Conservation (phyloP, 2,888 invertebrate species). For the Morpho achilles region DNA sequence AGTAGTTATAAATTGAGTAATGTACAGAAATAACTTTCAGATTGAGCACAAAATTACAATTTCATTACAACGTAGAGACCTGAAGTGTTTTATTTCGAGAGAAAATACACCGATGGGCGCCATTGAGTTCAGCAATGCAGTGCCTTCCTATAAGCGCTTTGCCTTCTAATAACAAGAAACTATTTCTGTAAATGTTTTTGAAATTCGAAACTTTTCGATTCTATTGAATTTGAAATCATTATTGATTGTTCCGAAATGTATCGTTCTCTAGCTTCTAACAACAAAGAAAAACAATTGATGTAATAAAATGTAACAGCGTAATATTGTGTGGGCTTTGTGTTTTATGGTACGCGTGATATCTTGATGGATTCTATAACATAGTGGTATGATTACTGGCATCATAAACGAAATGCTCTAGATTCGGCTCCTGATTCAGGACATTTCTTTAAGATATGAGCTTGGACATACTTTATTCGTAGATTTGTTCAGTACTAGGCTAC, state of each 20-base stretch:
- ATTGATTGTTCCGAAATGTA: no score
- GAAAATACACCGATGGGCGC: conserved; percentile 7
- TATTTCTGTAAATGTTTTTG: conserved; percentile 9
- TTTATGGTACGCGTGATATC: background rate
- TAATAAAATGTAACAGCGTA: background rate
- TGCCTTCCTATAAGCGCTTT: conserved; percentile 1
- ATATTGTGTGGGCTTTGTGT: background rate
- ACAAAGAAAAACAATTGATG: background rate
- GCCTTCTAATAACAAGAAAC: conserved; percentile 5
- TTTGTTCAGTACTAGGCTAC: no score
- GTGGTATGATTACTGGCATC: no score
- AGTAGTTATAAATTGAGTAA: no score
- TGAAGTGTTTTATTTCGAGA: conserved; percentile 17
- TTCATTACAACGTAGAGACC: conserved; percentile 1
- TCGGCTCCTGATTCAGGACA: no score
- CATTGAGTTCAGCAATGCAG: conserved; percentile 9
- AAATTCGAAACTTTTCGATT: background rate
- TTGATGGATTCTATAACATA: background rate
- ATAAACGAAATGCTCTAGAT: no score
- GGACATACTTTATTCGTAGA: no score
- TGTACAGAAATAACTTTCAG: background rate
- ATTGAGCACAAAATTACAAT: background rate
- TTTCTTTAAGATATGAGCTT: no score
- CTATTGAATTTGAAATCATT: background rate
- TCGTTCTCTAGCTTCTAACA: no score